Base-by-base conservation (phyloP, 2,888 invertebrate species). In the Synanthedon vespiformis region DNA sequence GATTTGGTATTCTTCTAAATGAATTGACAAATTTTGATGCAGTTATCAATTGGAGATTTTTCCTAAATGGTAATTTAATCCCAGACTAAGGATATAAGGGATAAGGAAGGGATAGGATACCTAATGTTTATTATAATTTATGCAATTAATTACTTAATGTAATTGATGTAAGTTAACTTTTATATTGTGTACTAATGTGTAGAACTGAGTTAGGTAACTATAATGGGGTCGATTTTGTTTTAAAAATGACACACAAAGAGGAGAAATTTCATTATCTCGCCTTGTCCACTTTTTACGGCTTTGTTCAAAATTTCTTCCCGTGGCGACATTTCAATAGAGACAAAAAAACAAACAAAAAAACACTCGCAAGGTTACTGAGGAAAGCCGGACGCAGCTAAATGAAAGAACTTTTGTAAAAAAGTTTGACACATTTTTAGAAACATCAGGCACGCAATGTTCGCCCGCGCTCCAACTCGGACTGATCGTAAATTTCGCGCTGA, bases 371-470 rank as follows among this genome's bases (percentile, higher is more conserved):
- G 77, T 79, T 77, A 73, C 77, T 75, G 69, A 74, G 76, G 78
- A 84, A 82, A 83, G 82, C 75, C 80, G 81, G 80, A 77, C 80
- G 72, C 68, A 68, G 70, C 74, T 78, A 83, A 86, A 86, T 85
- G 84, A 87, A 87, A 84, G 85, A 85, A 84, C 74, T 84, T 84
- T 50, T 73, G 80, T 85, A 84, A 86, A 86, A 22, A 86, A 84
- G 76, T 85, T 85, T 86, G 87, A 85, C 87, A 87, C 86, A 85
- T 87, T 87, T 87, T 87, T 86, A 84, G 84, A 82, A 84, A 79
- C 85, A 82, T 84, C 86, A 81, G 81, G 80, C 85, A 77, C 80
- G 83, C 80, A 81, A 74, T 78, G 81, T 76, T 76, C 75, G 76
- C 73, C 69, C 74, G 74, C 75, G 73, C 34, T 34, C 34, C 34